Conservation (phyloP, 2,113 vertebrate species). For the Oenanthe oenanthe region DNA sequence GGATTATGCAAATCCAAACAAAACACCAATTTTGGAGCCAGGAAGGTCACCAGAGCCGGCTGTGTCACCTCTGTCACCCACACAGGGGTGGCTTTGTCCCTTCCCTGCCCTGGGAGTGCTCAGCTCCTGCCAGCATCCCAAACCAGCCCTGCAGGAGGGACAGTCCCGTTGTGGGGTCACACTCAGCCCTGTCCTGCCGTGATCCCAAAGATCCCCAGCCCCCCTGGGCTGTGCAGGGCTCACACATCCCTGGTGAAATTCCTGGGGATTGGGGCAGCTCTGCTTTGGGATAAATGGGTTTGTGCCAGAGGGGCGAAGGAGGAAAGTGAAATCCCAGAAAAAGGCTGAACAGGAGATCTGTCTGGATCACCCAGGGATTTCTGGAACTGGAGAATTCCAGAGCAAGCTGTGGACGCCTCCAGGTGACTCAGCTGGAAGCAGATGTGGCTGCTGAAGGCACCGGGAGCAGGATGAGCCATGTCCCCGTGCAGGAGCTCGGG, state of each 20-base stretch:
- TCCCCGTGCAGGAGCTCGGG: not conserved
- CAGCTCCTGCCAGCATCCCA: not conserved
- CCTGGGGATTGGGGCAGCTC: not conserved
- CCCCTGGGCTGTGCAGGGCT: not conserved
- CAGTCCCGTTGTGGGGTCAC: not conserved
- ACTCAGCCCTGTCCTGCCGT: not conserved
- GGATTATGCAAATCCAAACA: constrained; percentile 43
- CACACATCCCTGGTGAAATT: not conserved
- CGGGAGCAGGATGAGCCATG: not conserved
- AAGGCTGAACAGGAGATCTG: not conserved
- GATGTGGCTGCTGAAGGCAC: not conserved
- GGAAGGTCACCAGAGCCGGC: not conserved
- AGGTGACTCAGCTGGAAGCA: not conserved
- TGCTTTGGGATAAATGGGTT: not conserved
- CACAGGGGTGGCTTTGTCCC: not conserved
- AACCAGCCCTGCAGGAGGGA: too few species aligned
- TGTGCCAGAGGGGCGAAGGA: not conserved
- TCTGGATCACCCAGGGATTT: fast-evolving
- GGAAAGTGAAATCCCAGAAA: not conserved
- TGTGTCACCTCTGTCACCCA: not conserved
- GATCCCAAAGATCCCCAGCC: not conserved
- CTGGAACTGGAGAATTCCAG: not conserved
- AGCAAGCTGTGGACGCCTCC: not conserved
- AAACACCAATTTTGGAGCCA: not conserved
- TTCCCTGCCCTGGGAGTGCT: not conserved